Evolutionary conservation across 2,888 invertebrate genomes (phyloP), one percentile per base, ranked within the genome.

Genomic region (Harpagoxenus sublaevis): DNA sequence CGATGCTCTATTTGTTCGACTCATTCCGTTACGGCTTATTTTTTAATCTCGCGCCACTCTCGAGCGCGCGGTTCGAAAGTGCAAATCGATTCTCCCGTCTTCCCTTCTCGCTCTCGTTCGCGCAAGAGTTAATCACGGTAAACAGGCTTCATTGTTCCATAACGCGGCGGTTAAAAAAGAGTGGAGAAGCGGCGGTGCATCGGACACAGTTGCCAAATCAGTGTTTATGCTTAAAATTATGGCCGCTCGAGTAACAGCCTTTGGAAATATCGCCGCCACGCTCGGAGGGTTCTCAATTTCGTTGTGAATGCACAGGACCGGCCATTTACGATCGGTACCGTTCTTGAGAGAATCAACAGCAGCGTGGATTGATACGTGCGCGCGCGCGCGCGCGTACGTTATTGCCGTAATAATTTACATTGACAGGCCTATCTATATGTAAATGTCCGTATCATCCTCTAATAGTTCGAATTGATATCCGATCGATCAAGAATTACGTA

Each of bases 161-260:
- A 63, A 82, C 62, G 77, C 57, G 78, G 73, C 75, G 66, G 77
- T 66, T 86, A 83, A 88, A 86, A 86, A 84, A 73, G 77, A 85
- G 79, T 53, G 45, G 57, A 57, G 31, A 75, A 83, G 63, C 48
- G 66, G 63, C 55, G 60, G 75, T 53, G 53, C 84, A 83, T 86
- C 86, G 83, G 85, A 83, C 86, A 73, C 79, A 87, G 85, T 88
- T 91, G 90, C 91, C 92, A 91, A 92, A 93, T 93, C 92, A 82
- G 85, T 92, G 91, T 93, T 94, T 93, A 92, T 91, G 89, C 89
- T 92, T 85, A 88, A 91, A 93, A 92, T 93, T 93, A 93, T 93
- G 91, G 91, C 92, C 87, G 88, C 87, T 89, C 89, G 89, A 86
- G 87, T 92, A 92, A 92, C 92, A 88, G 89, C 89, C 89, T 90